Conservation (phyloP, 2,113 vertebrate species). For the Tyto alba region DNA sequence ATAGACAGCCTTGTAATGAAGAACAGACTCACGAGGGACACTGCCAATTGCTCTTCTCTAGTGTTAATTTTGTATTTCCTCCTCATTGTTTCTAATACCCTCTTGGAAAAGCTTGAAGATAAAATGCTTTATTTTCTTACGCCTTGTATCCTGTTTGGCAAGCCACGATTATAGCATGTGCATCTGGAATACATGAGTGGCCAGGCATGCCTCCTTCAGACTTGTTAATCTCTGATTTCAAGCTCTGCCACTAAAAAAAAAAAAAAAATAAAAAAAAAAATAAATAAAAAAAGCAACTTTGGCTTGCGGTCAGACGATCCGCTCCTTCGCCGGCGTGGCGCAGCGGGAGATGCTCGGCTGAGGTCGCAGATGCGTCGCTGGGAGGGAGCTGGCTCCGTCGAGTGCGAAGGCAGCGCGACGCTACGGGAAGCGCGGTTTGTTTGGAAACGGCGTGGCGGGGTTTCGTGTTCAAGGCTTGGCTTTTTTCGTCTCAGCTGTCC, state of each 20-base stretch:
- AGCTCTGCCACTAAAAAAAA: neutral
- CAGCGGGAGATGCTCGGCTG: neutral
- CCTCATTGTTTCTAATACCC: slow-evolving; percentile 52
- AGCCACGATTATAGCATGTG: neutral
- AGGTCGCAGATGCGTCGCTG: neutral
- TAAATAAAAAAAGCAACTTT: neutral
- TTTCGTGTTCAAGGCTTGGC: neutral
- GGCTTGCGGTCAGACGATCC: rapidly evolving
- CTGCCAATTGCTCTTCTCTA: slow-evolving; percentile 59
- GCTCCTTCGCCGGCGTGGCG: rapidly evolving
- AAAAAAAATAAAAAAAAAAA: neutral
- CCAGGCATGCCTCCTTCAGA: slow-evolving; percentile 8
- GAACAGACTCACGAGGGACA: neutral
- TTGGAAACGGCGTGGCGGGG: neutral
- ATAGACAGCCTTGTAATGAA: slow-evolving; percentile 33
- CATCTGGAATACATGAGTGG: slow-evolving; percentile 52
- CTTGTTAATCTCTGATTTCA: slow-evolving; percentile 22
- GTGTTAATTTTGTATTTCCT: slow-evolving; percentile 65
- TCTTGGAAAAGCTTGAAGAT: slow-evolving; percentile 56
- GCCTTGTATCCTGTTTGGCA: slow-evolving; percentile 54
- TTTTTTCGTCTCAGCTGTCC: neutral
- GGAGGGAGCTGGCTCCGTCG: neutral
- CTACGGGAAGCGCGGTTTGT: neutral
- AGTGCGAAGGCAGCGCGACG: rapidly evolving
- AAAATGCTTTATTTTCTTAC: slow-evolving; percentile 32